These are phyloP conservation scores for Lysiphlebus fabarum DNA, from an alignment of 1,140 invertebrate genomes.

Conservation along the genomic window DNA sequence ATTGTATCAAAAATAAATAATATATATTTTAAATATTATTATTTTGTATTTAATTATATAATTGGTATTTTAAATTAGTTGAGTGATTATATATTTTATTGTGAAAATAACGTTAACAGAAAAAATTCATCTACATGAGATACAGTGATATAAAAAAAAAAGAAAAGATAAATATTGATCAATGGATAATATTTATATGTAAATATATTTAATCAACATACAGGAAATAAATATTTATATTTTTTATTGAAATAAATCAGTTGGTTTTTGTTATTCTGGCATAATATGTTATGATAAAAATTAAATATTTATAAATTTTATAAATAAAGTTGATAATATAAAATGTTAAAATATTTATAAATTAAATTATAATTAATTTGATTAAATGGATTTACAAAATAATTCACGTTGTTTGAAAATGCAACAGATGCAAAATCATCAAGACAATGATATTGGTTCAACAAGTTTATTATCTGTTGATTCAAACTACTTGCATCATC, in stretches of 20 bases:
- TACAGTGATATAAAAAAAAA: neutral
- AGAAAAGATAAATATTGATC: neutral
- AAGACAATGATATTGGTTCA: slow-evolving; percentile 15
- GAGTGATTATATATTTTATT: slow-evolving; percentile 7
- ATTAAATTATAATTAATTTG: too few relatives aligned
- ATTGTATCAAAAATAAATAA: neutral
- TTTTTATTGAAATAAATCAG: too few relatives aligned
- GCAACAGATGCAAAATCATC: slow-evolving; percentile 15
- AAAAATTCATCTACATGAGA: neutral
- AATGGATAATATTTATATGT: too few relatives aligned
- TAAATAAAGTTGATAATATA: too few relatives aligned
- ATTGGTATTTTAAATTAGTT: neutral
- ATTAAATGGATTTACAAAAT: slow-evolving; percentile 14
- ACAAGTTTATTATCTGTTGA: slow-evolving; percentile 14
- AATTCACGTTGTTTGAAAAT: neutral
- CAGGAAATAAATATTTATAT: too few relatives aligned
- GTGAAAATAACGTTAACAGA: too few relatives aligned
- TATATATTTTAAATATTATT: neutral
- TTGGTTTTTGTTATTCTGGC: too few relatives aligned
- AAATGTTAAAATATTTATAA: too few relatives aligned
- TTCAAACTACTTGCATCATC: slow-evolving; percentile 12
- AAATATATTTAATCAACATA: too few relatives aligned
- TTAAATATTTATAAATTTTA: too few relatives aligned
- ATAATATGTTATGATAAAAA: too few relatives aligned
- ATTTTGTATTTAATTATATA: neutral